Base-by-base conservation (phyloP, 1,140 invertebrate species). In the Nylanderia fulva region DNA sequence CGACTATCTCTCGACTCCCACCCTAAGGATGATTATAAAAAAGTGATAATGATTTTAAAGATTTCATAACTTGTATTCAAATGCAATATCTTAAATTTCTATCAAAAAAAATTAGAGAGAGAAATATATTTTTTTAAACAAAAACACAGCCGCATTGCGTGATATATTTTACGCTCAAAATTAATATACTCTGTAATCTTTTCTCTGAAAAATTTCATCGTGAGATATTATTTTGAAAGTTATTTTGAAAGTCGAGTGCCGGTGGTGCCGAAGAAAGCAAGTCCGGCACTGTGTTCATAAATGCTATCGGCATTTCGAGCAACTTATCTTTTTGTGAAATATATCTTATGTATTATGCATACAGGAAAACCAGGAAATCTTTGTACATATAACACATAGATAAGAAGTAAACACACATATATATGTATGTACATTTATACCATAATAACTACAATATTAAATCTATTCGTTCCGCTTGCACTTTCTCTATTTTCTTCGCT, bases 1-100 rank as follows among this genome's bases (percentile, higher is more conserved):
- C 98, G 48, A 98, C 97, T 39, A 96, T 95, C 76, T 97, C 96
- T 68, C 96, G 94, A 1, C 93, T 93, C 61, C 95, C 95, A 75
- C 95, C 95, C 96, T 97, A 91, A 56, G 94, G 94, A 93, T 86
- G 90, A 86, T 85, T 61, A 77, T 85, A 42, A 76, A 85, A 61
- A 83, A 80, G 13, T 18, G 11, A 13, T 56, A 42, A 63, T 52
- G 21, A 56, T 0, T 80, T 11, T 33, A 33, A 3, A 27, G 27
- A 29, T 36, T 64, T 52, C 2, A n/a, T 9, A 2, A 61, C 13
- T 42, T 29, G 1, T 13, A 60, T 36, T 9, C 42, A 2, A 54
- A 72, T 56, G 4, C n/a, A 42, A 2, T n/a, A n/a, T 9, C 15
- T 61, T 24, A 8, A 77, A 75, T 60, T 15, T 42, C 3, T 42